These are phyloP conservation scores for Neocrepidodera transversa DNA, from an alignment of 2,888 invertebrate species.

Conservation along the genomic window DNA sequence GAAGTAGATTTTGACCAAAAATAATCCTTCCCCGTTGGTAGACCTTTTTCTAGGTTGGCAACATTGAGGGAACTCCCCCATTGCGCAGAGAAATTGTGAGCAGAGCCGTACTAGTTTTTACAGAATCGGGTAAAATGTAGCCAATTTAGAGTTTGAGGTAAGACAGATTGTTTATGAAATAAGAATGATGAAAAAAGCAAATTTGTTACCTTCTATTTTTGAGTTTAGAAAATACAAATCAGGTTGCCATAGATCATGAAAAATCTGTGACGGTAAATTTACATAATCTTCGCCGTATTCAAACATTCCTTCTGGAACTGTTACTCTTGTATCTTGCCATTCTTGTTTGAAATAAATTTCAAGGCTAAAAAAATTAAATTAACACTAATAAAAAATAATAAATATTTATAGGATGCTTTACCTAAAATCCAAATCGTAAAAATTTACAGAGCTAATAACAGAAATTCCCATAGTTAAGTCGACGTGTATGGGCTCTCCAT, in stretches of 20 bases:
- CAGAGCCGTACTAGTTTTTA: no score
- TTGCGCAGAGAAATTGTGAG: no score
- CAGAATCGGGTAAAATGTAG: no score
- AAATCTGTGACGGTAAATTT: conserved; percentile 79
- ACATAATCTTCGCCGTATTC: conserved; percentile 82
- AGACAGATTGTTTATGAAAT: no score
- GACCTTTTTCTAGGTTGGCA: no score
- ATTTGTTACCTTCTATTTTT: conserved; percentile 79
- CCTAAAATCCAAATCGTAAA: conserved; percentile 90
- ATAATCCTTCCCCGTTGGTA: no score
- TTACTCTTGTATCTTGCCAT: conserved; percentile 78
- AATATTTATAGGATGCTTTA: no score
- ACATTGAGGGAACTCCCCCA: no score
- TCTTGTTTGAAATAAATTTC: conserved; percentile 85
- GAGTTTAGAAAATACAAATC: conserved; percentile 84
- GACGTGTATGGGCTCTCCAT: conserved; percentile 75
- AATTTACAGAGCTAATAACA: conserved; percentile 86
- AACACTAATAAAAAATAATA: no score
- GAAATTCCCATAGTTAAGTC: conserved; percentile 84
- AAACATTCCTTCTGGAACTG: conserved; percentile 78
- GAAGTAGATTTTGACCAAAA: no score
- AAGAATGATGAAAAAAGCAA: no score
- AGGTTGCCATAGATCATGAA: conserved; percentile 87
- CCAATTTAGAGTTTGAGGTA: no score
- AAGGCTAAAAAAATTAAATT: conserved; percentile 67